Percentiles rank a stretch among this genome's conserved stretches.
Evolutionary conservation across 2,113 vertebrate species (phyloP).

Genomic region (Hirundichthys speculiger): DNA sequence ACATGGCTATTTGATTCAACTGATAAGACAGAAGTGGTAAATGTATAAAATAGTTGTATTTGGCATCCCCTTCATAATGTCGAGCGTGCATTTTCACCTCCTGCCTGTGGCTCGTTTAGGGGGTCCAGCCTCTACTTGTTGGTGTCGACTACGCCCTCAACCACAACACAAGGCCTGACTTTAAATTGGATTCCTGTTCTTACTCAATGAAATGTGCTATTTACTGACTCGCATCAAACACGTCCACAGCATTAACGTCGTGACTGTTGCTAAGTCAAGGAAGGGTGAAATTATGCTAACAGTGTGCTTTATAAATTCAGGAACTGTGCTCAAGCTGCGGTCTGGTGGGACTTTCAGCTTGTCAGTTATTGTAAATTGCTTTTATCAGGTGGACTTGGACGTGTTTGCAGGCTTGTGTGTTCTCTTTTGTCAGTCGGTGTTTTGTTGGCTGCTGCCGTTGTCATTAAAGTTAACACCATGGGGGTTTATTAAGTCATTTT

Average conservation of each 20-base stretch:
- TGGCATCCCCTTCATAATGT: too few relatives aligned
- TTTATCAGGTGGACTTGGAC: conserved; percentile 33
- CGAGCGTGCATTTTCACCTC: too few relatives aligned
- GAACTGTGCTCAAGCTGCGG: background rate
- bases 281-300: conserved; percentile 24
- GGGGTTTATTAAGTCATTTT: conserved; percentile 64
- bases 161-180: too few relatives aligned
- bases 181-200: too few relatives aligned
- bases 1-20: too few relatives aligned
- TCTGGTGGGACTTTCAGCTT: conserved; percentile 7
- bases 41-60: too few relatives aligned
- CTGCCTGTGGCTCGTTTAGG: too few relatives aligned
- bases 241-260: conserved; percentile 6
- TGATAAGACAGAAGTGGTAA: too few relatives aligned
- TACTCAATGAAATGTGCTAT: too few relatives aligned
- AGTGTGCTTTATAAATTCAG: background rate
- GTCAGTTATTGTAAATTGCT: conserved; percentile 4
- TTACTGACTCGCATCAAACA: background rate
- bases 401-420: conserved; percentile 16
- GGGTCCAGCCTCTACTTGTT: too few relatives aligned
- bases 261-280: conserved; percentile 30
- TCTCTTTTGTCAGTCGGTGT: conserved; percentile 22
- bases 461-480: conserved; percentile 50
- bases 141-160: too few relatives aligned
- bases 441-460: conserved; percentile 32